A percentile compares a stretch with the other conserved stretches of the same genome.
Evolutionary conservation across 2,797 vertebrate species (phyloP).

Genomic region (Sebastes nivosus): DNA sequence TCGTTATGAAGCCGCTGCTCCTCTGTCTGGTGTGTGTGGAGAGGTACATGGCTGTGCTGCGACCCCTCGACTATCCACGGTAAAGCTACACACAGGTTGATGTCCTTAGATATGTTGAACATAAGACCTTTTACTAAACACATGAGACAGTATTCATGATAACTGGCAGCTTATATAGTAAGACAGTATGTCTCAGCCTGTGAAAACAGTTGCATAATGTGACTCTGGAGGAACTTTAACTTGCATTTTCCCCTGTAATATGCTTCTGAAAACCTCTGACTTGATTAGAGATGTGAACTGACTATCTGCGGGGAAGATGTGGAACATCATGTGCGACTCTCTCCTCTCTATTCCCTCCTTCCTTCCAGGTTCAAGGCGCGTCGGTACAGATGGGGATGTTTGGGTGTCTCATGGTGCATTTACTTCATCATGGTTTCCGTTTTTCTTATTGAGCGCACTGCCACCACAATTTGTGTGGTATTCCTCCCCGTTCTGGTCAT

Average conservation of each 20-base stretch:
- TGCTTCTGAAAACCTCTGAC: not conserved
- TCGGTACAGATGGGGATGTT: slow-evolving; percentile 5
- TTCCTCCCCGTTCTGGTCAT: not conserved
- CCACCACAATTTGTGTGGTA: rapidly evolving
- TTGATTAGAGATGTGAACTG: not conserved
- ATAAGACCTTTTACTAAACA: not conserved
- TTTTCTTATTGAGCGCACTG: rapidly evolving
- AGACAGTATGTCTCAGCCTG: not conserved
- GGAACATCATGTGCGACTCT: not conserved
- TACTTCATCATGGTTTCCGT: rapidly evolving
- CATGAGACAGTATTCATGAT: not conserved
- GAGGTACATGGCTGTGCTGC: slow-evolving; percentile 36
- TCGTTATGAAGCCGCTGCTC: slow-evolving; percentile 18
- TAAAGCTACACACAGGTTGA: not conserved
- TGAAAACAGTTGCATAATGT: not conserved
- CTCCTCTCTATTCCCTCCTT: not conserved
- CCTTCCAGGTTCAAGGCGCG: not conserved
- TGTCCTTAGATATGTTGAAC: not conserved
- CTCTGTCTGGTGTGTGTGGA: slow-evolving; percentile 33
- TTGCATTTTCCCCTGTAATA: not conserved
- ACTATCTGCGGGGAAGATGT: not conserved
- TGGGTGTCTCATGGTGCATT: slow-evolving; percentile 10
- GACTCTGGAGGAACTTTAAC: not conserved
- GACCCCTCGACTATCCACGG: slow-evolving; percentile 18
- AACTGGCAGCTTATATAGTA: not conserved